Evolutionary conservation across 2,113 vertebrate genomes (phyloP), one percentile per base, ranked within the genome.

Genomic region (Pseudopodoces humilis): DNA sequence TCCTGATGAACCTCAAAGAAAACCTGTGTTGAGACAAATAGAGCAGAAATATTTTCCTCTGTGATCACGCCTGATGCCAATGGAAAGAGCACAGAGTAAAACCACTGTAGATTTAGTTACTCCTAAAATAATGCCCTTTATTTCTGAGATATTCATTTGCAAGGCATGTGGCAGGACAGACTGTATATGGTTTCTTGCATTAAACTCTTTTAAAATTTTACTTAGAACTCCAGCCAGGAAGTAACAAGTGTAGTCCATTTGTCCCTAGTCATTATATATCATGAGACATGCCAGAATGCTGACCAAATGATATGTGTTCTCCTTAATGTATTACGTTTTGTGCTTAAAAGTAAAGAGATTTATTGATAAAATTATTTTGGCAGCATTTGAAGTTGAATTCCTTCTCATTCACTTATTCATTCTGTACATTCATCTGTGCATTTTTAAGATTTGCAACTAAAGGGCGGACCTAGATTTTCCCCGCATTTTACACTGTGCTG

Each of bases 271-370:
- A 75, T 85, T 90, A 56, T 95, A 72, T 58, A 95, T 97, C 75
- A 76, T 30, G 35, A 90, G 31, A 58, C n/a, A 67, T 87, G 70
- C 63, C 93, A 94, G 85, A 91, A 87, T 44, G 13, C 53, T 94
- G 67, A 69, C 65, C 86, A 82, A 96, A 86, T 86, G 69, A 92
- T 89, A 19, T 64, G n/a, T 59, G 62, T 96, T 83, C 69, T 86
- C 41, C 52, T 78, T 46, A 92, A 96, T 7, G 4, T 76, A 90
- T 94, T 86, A 81, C 15, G 43, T 44, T 92, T 50, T 60, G 9
- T 69, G 63, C 70, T 91, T 93, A 62, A 92, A 87, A 94, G 33
- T 53, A n/a, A 56, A 82, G 89, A 69, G 64, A 88, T 86, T 62
- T 83, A 93, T 71, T 74, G 70, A 41, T 22, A 83, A 43, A 77